phyloP scores from a whole-genome alignment of 2,797 vertebrate species.

The Lycodopsis pacificus region DNA sequence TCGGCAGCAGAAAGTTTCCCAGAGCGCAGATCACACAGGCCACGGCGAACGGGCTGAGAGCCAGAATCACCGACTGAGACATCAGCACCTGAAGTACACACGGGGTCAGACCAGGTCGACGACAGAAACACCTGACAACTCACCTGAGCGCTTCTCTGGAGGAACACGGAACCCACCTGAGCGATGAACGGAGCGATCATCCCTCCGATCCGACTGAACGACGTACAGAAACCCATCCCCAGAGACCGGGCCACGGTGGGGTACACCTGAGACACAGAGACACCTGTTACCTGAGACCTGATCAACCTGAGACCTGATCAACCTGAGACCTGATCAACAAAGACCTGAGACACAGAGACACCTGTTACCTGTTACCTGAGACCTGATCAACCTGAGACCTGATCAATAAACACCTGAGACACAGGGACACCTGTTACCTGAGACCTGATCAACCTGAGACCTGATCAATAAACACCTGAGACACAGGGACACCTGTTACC shows the following conservation, averaged over 20 bases:
- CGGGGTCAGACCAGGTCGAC: background rate
- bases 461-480: too few species aligned
- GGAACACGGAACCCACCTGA: slow-evolving; percentile 83
- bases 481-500: background rate
- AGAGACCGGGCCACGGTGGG: slow-evolving; percentile 90
- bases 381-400: slow-evolving; percentile 75
- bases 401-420: background rate
- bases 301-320: background rate
- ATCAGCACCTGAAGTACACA: slow-evolving; percentile 88
- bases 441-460: background rate
- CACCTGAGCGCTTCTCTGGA: slow-evolving; percentile 26
- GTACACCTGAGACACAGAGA: slow-evolving; percentile 87
- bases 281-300: background rate
- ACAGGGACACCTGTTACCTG: background rate
- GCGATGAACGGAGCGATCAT: slow-evolving; percentile 96
- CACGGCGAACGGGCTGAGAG: slow-evolving; percentile 87
- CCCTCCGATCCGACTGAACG: slow-evolving; percentile 93
- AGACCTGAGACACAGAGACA: background rate
- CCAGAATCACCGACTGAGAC: slow-evolving; percentile 86
- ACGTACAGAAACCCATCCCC: slow-evolving; percentile 94
- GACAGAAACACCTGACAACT: background rate
- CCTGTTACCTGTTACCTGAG: too few species aligned
- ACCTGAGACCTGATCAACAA: too few species aligned
- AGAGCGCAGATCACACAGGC: slow-evolving; percentile 86
- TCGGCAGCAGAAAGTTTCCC: slow-evolving; percentile 88